These are phyloP conservation scores for Alosa sapidissima DNA, from an alignment of 2,797 vertebrate species.

Conservation along the genomic window DNA sequence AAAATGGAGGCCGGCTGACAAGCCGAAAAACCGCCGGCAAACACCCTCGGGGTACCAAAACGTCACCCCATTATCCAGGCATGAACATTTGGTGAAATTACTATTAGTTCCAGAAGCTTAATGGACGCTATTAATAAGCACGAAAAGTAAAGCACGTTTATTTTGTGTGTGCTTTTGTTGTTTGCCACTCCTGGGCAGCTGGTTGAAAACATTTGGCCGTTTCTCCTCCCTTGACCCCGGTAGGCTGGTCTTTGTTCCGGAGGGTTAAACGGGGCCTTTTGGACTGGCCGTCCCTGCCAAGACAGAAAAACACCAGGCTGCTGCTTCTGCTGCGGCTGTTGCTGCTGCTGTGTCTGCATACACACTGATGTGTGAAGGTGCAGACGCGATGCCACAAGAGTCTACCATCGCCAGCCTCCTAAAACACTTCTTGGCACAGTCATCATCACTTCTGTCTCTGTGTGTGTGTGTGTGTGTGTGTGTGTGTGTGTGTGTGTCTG, in stretches of 20 bases:
- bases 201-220: neutral
- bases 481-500: neutral
- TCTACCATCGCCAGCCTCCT: neutral
- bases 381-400: neutral
- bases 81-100: slow-evolving; percentile 2
- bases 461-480: neutral
- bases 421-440: slow-evolving; percentile 13
- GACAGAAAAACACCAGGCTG: neutral
- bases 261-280: slow-evolving; percentile 17
- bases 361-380: slow-evolving; percentile 22
- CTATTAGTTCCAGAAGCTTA: slow-evolving; percentile 23
- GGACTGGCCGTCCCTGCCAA: neutral
- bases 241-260: neutral
- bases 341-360: neutral
- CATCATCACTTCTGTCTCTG: neutral
- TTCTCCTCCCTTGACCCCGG: neutral
- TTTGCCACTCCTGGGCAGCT: neutral
- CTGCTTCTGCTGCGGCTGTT: neutral
- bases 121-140: neutral
- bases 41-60: neutral
- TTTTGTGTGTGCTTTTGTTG: neutral
- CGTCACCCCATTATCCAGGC: neutral
- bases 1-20: neutral
- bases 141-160: neutral
- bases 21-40: neutral